phyloP scores from a whole-genome alignment of 2,888 invertebrate species.

The Agrotis ipsilon region DNA sequence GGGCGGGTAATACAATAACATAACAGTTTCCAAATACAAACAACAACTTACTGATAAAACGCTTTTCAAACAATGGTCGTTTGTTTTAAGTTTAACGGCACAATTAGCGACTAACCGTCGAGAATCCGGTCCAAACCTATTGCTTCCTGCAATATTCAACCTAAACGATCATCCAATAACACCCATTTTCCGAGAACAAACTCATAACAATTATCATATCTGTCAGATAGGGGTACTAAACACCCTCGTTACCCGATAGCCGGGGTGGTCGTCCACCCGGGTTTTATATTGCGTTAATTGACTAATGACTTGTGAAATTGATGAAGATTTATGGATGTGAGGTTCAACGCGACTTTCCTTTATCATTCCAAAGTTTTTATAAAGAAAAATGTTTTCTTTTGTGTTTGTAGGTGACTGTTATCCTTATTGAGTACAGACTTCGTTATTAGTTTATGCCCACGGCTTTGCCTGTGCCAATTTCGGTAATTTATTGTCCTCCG shows the following conservation, averaged over 20 bases:
- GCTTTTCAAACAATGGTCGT: not conserved
- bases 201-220: slow-evolving; percentile 2
- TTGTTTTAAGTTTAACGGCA: slow-evolving; percentile 1
- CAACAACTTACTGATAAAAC: not conserved
- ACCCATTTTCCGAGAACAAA: slow-evolving; percentile 7
- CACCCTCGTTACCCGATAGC: slow-evolving; percentile 12
- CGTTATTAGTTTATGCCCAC: not conserved
- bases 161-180: slow-evolving; percentile 6
- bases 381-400: not conserved
- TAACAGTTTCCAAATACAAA: not conserved
- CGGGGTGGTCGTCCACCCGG: not conserved
- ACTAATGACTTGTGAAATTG: slow-evolving; percentile 28
- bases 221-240: not conserved
- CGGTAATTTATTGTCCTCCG: no score
- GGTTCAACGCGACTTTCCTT: not conserved
- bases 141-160: not conserved
- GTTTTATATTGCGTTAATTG: slow-evolving; percentile 20
- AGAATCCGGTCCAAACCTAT: not conserved
- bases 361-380: not conserved
- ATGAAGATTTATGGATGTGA: slow-evolving; percentile 22
- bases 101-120: not conserved
- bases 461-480: no score
- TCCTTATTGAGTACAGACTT: not conserved
- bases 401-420: not conserved
- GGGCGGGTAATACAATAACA: no score